Conservation (phyloP, 2,797 vertebrate genomes). For the Astyanax mexicanus region DNA sequence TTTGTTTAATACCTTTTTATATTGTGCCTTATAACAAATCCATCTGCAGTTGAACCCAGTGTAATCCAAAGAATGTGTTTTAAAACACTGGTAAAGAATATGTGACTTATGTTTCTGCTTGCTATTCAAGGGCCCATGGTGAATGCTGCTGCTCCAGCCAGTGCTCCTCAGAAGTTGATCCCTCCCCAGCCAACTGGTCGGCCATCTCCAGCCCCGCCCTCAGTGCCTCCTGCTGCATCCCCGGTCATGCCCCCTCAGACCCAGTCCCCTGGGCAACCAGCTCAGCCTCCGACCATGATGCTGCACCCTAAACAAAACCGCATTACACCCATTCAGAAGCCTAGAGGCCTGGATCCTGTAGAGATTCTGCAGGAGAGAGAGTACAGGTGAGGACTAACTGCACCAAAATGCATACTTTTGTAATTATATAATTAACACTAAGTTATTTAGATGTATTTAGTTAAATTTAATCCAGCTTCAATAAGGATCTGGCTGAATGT, state of each 20-base stretch:
- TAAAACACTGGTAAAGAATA: too few species aligned
- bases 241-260: slow-evolving; percentile 96
- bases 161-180: slow-evolving; percentile 92
- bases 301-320: slow-evolving; percentile 94
- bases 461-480: too few species aligned
- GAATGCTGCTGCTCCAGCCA: slow-evolving; percentile 91
- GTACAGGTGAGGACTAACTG: slow-evolving; percentile 89
- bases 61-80: background rate
- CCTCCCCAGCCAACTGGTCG: slow-evolving; percentile 92
- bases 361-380: slow-evolving; percentile 96
- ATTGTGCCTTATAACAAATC: background rate
- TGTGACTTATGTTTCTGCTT: background rate
- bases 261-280: slow-evolving; percentile 91
- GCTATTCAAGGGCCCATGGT: slow-evolving; percentile 87
- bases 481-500: too few species aligned
- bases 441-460: too few species aligned
- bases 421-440: too few species aligned
- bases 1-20: background rate
- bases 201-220: slow-evolving; percentile 91
- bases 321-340: slow-evolving; percentile 96
- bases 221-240: slow-evolving; percentile 90
- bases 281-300: slow-evolving; percentile 90
- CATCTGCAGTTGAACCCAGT: background rate
- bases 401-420: too few species aligned
- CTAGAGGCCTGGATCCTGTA: slow-evolving; percentile 93